Conservation (phyloP, 2,113 vertebrate genomes). For the Anhinga rufa region DNA sequence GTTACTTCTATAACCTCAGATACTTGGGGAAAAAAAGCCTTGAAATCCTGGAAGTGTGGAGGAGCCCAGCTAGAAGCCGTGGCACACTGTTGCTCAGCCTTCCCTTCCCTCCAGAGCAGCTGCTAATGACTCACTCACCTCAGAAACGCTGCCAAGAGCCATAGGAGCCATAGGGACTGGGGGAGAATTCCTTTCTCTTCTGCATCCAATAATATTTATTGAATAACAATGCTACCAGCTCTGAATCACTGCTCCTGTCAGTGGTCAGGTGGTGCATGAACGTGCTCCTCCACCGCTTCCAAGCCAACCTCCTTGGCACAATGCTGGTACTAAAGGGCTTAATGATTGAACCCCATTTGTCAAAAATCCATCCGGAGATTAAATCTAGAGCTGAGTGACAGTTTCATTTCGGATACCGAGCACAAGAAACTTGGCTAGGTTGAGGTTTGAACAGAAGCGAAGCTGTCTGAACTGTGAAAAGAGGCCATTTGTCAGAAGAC, state of each 20-base stretch:
- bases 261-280: neutral
- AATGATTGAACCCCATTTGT: neutral
- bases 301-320: neutral
- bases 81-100: neutral
- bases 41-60: slow-evolving; percentile 10
- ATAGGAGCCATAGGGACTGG: neutral
- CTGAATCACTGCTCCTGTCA: slow-evolving; percentile 6
- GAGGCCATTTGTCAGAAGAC: neutral
- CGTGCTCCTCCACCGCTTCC: neutral
- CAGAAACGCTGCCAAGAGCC: slow-evolving; percentile 37
- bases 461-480: neutral
- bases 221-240: slow-evolving; percentile 12
- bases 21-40: neutral
- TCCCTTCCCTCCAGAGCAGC: neutral
- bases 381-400: neutral
- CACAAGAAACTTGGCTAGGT: slow-evolving; percentile 9
- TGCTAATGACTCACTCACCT: slow-evolving; percentile 49
- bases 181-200: slow-evolving; percentile 23
- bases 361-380: neutral
- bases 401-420: neutral
- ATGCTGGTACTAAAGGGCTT: neutral
- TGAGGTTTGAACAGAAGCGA: neutral
- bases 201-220: neutral
- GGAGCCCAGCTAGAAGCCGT: neutral
- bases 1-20: neutral